Conservation (phyloP, 2,113 vertebrate genomes). For the Stictonetta naevosa region DNA sequence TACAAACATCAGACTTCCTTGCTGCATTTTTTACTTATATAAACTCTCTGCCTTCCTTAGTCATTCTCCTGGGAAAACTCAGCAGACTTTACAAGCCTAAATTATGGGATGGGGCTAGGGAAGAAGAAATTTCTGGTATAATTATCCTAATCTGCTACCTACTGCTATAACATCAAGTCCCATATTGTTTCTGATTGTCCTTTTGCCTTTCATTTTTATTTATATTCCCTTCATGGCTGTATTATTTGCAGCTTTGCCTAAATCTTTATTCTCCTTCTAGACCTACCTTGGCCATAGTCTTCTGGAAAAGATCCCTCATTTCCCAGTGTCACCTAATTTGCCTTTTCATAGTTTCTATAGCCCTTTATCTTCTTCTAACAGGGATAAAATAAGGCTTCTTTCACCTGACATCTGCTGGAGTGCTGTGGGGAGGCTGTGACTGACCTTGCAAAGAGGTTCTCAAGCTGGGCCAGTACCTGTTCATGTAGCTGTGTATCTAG, state of each 20-base stretch:
- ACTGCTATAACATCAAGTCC: background rate
- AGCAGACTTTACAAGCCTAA: background rate
- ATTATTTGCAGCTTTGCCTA: background rate
- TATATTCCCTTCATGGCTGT: background rate
- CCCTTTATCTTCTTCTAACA: background rate
- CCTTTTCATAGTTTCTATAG: background rate
- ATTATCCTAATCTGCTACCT: background rate
- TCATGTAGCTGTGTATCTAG: background rate
- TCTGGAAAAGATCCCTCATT: background rate
- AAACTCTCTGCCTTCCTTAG: background rate
- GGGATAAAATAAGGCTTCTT: background rate
- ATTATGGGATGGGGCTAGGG: background rate
- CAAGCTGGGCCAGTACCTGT: background rate
- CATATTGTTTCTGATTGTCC: background rate
- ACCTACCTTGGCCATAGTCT: background rate
- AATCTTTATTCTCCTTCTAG: background rate
- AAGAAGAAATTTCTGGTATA: background rate
- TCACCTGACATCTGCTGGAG: background rate
- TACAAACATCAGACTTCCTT: background rate
- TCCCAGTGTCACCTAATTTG: background rate
- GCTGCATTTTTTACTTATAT: background rate
- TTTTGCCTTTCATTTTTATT: background rate
- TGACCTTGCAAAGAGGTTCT: background rate
- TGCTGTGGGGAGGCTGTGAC: background rate
- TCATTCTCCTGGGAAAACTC: background rate